Evolutionary conservation across 2,888 invertebrate genomes (phyloP).

Genomic region (Muschampia plurimacula): DNA sequence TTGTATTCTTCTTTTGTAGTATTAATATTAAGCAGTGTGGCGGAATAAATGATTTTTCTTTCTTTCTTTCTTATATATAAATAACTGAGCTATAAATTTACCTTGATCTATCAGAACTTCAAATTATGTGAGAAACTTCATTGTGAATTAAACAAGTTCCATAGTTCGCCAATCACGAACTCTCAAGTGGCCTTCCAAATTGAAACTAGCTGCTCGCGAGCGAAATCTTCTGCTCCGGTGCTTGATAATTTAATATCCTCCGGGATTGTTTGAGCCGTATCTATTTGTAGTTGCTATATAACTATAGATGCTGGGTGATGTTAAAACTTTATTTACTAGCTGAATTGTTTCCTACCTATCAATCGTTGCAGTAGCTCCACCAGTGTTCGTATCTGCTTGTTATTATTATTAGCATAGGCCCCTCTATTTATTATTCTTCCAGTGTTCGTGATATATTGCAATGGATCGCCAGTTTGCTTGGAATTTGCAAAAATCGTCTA

Average conservation of each 20-base stretch:
- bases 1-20: too few species aligned
- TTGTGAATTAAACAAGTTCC: conserved; percentile 11
- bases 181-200: conserved; percentile 29
- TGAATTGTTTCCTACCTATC: too few species aligned
- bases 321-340: neutral
- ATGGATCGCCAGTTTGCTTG: too few species aligned
- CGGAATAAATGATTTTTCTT: too few species aligned
- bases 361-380: too few species aligned
- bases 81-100: neutral
- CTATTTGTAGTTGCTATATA: conserved; percentile 14
- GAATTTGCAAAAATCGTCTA: too few species aligned
- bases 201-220: conserved; percentile 30
- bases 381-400: too few species aligned
- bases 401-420: too few species aligned
- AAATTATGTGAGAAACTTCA: conserved; percentile 9
- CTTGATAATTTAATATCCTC: conserved; percentile 34
- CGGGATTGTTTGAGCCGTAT: conserved; percentile 18
- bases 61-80: too few species aligned
- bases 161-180: conserved; percentile 22
- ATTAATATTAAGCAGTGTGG: too few species aligned
- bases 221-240: conserved; percentile 25
- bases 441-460: too few species aligned
- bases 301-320: neutral
- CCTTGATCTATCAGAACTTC: neutral
- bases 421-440: too few species aligned